Evolutionary conservation across 2,888 invertebrate genomes (phyloP), one percentile per base, ranked within the genome.

Genomic region (Baccha elongata): DNA sequence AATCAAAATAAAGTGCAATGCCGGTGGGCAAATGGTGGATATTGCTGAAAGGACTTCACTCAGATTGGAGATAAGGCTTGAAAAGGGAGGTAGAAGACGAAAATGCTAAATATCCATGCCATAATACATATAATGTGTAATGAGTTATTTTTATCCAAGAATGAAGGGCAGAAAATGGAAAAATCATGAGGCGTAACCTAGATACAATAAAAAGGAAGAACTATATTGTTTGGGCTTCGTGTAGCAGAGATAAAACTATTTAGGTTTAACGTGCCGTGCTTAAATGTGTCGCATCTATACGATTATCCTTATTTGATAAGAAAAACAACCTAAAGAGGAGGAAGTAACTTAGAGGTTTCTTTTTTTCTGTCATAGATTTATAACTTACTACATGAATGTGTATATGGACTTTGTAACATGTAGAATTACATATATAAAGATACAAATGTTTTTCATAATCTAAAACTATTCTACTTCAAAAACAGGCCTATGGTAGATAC

Each of bases 241-340:
- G 44, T 19, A 19, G 15, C 2, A 42, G 35, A 35, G 58, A 60
- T 78, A 65, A 60, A 52, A 60, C 58, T 62, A 62, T 73, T 44
- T 35, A 67, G 50, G 52, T 60, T 67, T 67, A 73, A 73, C 67
- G 53, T 62, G 72, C 32, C 17, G 40, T 67, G 46, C 21, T 79
- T 62, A 32, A 52, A 73, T 44, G 32, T 44, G 7, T 42, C 48
- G 46, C 50, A 15, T 58, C 42, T 15, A 3, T 44, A 44, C 1
- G 13, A 32, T 23, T 2, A 44, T 29, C 60, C 8, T 32, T 44
- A 60, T 1, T 3, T 17, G 60, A 60, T 60, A 60, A 60, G 26
- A 29, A 17, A 42, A 26, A 60, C 29, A 42, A 7, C 23, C 1
- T 13, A 26, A n/a, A 29, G 7, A 26, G 5, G 23, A 48, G 5